Conservation (phyloP, 53 echinoderm and acorn worm species). For the Zoroaster sp. region DNA sequence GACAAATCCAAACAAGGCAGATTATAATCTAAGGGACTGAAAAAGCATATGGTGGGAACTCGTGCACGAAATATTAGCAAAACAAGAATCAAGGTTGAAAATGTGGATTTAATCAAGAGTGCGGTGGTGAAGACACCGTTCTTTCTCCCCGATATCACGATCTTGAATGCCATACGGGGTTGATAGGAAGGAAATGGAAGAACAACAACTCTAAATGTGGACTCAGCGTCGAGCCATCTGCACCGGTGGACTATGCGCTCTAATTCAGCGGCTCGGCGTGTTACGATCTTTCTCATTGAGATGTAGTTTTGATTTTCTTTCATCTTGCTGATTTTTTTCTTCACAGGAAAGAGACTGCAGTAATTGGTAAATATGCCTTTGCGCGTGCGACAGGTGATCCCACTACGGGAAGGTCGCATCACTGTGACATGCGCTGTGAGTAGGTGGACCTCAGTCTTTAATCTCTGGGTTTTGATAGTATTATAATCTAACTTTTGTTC, state of each 20-base stretch:
- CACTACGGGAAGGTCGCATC: no score
- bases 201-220: constrained; percentile 26
- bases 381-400: no score
- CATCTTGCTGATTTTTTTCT: not conserved
- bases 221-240: constrained; percentile 16
- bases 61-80: constrained; percentile 46
- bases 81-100: constrained; percentile 57
- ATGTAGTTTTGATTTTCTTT: not conserved
- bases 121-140: constrained; percentile 6
- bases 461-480: no score
- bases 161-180: not conserved
- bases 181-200: constrained; percentile 29
- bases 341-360: not conserved
- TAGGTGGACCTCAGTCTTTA: no score
- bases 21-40: not conserved
- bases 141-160: not conserved
- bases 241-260: not conserved
- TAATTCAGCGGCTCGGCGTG: not conserved
- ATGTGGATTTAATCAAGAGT: constrained; percentile 55
- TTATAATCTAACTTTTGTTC: no score
- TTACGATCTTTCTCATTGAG: not conserved
- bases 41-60: constrained; percentile 12
- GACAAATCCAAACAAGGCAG: not conserved
- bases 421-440: no score
- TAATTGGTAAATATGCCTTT: no score